Evolutionary conservation across 2,113 vertebrate genomes (phyloP).

Genomic region (Eublepharis macularius): DNA sequence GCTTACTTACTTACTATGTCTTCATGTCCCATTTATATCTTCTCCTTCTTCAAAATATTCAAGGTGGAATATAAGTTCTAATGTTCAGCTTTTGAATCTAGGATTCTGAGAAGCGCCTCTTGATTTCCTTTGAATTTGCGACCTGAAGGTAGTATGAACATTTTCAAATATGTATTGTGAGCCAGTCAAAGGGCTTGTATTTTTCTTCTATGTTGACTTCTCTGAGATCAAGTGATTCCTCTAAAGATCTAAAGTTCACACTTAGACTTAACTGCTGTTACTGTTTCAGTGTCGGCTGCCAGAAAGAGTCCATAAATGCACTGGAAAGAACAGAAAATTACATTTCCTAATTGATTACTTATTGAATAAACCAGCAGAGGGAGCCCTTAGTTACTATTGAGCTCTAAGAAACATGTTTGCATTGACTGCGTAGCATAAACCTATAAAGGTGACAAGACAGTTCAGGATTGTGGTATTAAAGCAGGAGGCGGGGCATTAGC

Average conservation of each 20-base stretch:
- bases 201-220: not conserved
- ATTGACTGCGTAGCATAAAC: not conserved
- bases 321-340: not conserved
- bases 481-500: not conserved
- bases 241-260: not conserved
- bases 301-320: not conserved
- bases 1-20: no score
- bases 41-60: no score
- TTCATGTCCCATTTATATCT: no score
- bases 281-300: not conserved
- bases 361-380: not conserved
- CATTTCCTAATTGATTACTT: rapidly evolving
- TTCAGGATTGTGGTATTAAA: not conserved
- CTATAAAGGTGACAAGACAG: not conserved
- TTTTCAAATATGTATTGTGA: not conserved
- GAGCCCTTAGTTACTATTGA: not conserved
- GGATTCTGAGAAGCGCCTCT: not conserved
- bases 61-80: constrained; percentile 40
- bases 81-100: not conserved
- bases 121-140: not conserved
- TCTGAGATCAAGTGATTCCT: not conserved
- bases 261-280: not conserved
- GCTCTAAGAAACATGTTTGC: not conserved
- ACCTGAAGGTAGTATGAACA: not conserved
- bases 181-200: not conserved